Conservation (phyloP, 2,888 invertebrate genomes). For the Tanypteryx hageni region DNA sequence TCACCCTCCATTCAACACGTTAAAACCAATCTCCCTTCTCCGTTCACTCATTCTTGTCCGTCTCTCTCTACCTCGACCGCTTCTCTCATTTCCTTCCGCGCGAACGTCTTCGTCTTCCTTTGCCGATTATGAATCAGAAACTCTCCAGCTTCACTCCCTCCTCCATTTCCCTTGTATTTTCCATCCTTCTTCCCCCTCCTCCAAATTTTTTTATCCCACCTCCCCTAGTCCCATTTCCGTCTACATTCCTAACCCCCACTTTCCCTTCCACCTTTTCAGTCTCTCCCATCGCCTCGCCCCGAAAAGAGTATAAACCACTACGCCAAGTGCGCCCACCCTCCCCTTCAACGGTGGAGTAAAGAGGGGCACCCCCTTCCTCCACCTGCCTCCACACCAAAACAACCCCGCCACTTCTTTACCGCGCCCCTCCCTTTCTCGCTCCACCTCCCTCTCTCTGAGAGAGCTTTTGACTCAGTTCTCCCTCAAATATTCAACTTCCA, state of each 20-base stretch:
- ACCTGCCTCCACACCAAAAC: conserved; percentile 6
- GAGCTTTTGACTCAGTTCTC: conserved; percentile 51
- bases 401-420: background rate
- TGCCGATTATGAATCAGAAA: background rate
- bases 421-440: background rate
- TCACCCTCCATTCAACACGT: background rate
- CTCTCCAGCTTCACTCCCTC: background rate
- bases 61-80: background rate
- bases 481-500: conserved; percentile 61
- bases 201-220: background rate
- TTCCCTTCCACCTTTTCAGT: background rate
- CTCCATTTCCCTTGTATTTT: background rate
- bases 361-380: background rate
- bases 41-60: background rate
- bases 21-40: background rate
- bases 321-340: background rate
- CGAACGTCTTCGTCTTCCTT: background rate
- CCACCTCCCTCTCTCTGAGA: background rate
- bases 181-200: background rate
- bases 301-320: background rate
- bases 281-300: conserved; percentile 1
- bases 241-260: background rate
- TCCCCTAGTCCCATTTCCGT: background rate
- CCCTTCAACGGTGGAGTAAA: background rate
- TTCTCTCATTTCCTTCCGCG: background rate